Evolutionary conservation across 1,140 invertebrate genomes (phyloP).

Genomic region (Colletes latitarsis): DNA sequence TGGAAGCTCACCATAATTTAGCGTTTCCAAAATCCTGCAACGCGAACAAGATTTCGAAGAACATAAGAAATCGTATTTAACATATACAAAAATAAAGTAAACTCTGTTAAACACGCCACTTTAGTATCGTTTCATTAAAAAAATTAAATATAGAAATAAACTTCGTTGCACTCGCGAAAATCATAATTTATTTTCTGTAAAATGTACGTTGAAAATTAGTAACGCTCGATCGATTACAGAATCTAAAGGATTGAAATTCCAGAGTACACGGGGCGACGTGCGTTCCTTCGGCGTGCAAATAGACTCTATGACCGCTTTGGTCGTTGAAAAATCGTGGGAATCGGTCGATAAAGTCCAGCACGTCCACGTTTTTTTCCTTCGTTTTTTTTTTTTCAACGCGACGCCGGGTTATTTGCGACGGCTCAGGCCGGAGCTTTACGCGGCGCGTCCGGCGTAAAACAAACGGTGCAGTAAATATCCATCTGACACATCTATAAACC

Average conservation of each 20-base stretch:
- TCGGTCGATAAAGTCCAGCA: slow-evolving; percentile 5
- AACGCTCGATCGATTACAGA: too few species aligned
- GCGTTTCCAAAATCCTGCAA: too few species aligned
- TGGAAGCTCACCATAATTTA: too few species aligned
- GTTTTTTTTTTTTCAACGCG: not conserved
- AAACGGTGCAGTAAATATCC: slow-evolving; percentile 59
- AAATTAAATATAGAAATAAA: too few species aligned
- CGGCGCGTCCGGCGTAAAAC: slow-evolving; percentile 29
- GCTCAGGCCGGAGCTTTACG: not conserved
- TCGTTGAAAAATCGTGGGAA: not conserved
- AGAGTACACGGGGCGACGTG: not conserved
- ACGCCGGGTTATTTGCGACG: slow-evolving; percentile 15
- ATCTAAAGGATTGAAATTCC: not conserved
- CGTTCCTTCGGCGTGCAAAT: not conserved
- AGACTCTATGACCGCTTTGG: not conserved
- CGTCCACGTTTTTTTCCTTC: not conserved
- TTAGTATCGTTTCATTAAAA: too few species aligned
- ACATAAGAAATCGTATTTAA: too few species aligned
- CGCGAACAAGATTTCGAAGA: too few species aligned
- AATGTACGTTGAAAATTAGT: too few species aligned
- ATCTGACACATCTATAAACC: slow-evolving; percentile 56
- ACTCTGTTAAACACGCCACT: too few species aligned
- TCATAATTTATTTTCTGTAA: too few species aligned
- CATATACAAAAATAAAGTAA: too few species aligned
- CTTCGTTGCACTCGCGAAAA: too few species aligned